phyloP scores from a whole-genome alignment of 2,113 vertebrate genomes.

The Eupsittula cactorum region DNA sequence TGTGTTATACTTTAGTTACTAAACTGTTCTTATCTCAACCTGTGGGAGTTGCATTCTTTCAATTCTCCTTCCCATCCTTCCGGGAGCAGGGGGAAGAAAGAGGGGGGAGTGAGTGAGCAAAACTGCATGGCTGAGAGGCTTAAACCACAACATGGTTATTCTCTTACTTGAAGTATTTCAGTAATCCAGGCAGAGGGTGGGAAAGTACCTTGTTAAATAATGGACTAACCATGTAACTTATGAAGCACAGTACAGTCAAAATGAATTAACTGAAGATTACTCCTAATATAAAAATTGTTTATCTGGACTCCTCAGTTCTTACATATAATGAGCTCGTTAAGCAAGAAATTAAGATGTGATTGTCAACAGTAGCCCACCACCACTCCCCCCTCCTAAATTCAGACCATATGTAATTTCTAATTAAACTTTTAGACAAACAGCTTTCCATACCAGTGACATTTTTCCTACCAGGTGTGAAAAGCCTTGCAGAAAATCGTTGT shows the following conservation, averaged over 20 bases:
- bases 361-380: background rate
- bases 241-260: background rate
- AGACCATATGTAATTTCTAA: background rate
- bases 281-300: background rate
- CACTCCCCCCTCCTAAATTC: background rate
- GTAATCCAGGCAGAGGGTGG: background rate
- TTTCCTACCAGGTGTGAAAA: slow-evolving; percentile 35
- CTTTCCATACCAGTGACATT: background rate
- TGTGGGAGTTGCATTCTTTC: no score
- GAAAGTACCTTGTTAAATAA: background rate
- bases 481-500: background rate
- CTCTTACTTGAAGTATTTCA: background rate
- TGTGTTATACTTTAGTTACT: no score
- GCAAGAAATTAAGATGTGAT: background rate
- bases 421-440: slow-evolving; percentile 28
- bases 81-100: no score
- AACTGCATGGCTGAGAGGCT: no score
- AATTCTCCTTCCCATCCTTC: no score
- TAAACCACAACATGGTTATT: background rate
- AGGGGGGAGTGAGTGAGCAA: no score
- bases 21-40: no score
- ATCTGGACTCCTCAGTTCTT: background rate
- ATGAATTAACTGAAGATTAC: background rate
- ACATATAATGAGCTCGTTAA: background rate
- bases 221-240: background rate